A percentile compares a stretch with the other conserved stretches of the same genome.
phyloP scores from a whole-genome alignment of 1,140 invertebrate species.

The Pissodes strobi region DNA sequence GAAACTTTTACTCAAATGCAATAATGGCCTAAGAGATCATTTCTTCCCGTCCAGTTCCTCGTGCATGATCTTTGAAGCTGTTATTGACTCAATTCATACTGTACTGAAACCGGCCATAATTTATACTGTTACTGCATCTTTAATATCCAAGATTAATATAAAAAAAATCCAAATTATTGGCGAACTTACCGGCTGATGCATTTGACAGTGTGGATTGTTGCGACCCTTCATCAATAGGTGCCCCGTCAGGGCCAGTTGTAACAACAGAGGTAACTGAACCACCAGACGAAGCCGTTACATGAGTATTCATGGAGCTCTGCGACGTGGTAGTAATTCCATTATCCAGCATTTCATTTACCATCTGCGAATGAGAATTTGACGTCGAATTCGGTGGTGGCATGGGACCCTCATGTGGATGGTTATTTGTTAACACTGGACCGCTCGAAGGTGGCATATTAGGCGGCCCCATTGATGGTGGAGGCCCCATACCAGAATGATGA shows the following conservation, averaged over 20 bases:
- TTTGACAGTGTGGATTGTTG: slow-evolving; percentile 91
- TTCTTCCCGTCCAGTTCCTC: no score
- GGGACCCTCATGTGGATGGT: slow-evolving; percentile 61
- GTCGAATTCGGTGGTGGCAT: slow-evolving; percentile 66
- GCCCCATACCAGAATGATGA: slow-evolving; percentile 57
- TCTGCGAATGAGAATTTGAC: slow-evolving; percentile 61
- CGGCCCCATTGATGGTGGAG: slow-evolving; percentile 62
- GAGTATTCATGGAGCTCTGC: slow-evolving; percentile 55
- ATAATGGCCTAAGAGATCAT: no score
- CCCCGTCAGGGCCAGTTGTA: slow-evolving; percentile 85
- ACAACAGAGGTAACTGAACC: slow-evolving; percentile 81
- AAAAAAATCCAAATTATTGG: no score
- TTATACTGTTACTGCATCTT: no score
- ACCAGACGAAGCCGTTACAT: slow-evolving; percentile 49
- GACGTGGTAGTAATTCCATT: slow-evolving; percentile 64
- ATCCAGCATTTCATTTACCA: slow-evolving; percentile 62
- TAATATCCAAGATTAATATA: not conserved
- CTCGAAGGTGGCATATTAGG: slow-evolving; percentile 56
- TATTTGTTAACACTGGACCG: slow-evolving; percentile 54
- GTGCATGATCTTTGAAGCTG: no score
- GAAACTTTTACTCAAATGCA: no score
- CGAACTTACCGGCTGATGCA: slow-evolving; percentile 77
- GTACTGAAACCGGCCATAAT: no score
- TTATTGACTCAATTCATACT: no score
- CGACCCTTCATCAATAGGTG: slow-evolving; percentile 84